Conservation (phyloP, 2,888 invertebrate species). For the Diplolepis rosae region DNA sequence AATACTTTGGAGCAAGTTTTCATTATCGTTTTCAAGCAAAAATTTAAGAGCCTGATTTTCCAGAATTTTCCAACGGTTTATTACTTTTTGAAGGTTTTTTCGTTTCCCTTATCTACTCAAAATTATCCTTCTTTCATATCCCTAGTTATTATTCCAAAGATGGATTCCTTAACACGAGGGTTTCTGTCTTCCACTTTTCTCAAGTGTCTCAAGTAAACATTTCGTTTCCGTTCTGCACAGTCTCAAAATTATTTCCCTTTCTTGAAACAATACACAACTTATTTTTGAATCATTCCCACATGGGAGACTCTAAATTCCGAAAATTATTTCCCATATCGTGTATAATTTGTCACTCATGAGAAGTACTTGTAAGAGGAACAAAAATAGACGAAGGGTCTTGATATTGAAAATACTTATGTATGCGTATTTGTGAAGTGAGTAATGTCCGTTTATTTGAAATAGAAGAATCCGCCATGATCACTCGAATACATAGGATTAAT, state of each 20-base stretch:
- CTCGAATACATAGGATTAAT: constrained; percentile 12
- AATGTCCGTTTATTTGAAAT: not conserved
- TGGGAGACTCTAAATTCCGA: not conserved
- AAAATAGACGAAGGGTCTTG: not conserved
- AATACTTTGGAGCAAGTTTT: too few species aligned
- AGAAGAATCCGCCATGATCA: not conserved
- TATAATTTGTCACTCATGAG: not conserved
- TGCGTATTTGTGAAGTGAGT: too few species aligned
- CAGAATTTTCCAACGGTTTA: too few species aligned
- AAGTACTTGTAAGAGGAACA: not conserved
- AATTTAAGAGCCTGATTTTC: too few species aligned
- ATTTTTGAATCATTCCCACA: not conserved
- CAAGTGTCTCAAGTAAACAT: constrained; percentile 26
- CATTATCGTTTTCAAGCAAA: too few species aligned
- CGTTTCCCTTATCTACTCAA: not conserved
- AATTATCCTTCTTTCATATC: not conserved
- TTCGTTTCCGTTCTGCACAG: not conserved
- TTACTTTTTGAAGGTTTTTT: too few species aligned
- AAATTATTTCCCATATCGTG: not conserved
- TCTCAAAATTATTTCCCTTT: constrained; percentile 14
- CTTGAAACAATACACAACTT: constrained; percentile 25
- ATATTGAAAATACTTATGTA: not conserved
- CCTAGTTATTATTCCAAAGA: constrained; percentile 10
- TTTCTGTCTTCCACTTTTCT: constrained; percentile 22
- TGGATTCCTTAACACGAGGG: constrained; percentile 19